Evolutionary conservation across 2,113 vertebrate species (phyloP).

Genomic region (Passer montanus): DNA sequence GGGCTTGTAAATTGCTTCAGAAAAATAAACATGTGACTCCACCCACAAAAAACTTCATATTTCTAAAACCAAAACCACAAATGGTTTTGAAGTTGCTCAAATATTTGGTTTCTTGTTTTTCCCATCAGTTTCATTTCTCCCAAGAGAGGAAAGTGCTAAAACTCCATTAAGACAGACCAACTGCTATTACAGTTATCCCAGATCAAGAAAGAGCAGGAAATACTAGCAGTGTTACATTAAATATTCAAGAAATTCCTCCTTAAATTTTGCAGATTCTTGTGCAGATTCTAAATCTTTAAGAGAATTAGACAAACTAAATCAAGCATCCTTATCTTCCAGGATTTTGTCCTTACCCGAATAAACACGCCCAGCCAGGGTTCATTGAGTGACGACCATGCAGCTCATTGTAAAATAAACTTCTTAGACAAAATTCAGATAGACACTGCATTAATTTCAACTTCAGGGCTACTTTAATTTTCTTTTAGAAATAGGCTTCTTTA

Average conservation of each 20-base stretch:
- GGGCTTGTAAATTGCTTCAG: neutral
- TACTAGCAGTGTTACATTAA: neutral
- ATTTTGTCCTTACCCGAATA: neutral
- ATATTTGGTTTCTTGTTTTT: conserved; percentile 5
- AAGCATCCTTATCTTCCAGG: neutral
- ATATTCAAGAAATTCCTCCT: neutral
- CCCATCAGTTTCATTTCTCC: neutral
- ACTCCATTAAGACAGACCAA: neutral
- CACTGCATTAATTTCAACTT: neutral
- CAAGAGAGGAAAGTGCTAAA: conserved; percentile 9
- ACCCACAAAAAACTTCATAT: neutral
- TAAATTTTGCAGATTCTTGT: neutral
- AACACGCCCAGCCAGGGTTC: neutral
- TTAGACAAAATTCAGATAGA: neutral
- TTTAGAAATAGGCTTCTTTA: neutral
- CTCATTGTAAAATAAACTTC: neutral
- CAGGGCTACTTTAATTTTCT: neutral
- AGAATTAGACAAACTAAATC: neutral
- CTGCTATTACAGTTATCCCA: neutral
- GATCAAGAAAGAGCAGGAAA: neutral
- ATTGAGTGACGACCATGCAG: neutral
- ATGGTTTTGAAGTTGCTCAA: neutral
- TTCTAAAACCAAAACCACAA: neutral
- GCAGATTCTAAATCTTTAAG: neutral
- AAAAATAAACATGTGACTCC: neutral